phyloP scores from a whole-genome alignment of 92 coral and sea anemone genomes.

The Phenganax marumi region DNA sequence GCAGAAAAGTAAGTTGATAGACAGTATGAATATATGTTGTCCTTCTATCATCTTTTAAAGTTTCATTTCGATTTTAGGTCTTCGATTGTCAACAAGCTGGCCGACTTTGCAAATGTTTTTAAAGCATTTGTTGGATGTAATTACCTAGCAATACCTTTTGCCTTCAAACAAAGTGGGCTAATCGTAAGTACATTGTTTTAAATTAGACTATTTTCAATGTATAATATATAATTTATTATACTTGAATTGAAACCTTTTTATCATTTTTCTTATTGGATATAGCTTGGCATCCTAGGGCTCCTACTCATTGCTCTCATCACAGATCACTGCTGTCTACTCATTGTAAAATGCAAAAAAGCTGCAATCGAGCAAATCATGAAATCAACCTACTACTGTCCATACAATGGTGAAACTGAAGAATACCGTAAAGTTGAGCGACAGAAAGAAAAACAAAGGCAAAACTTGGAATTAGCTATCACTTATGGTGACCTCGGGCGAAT shows the following conservation, averaged over 20 bases:
- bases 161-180: conserved; percentile 94
- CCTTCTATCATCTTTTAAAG: too few relatives aligned
- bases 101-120: conserved; percentile 96
- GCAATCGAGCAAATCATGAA: conserved; percentile 71
- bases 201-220: neutral
- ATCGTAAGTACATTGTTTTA: conserved; percentile 61
- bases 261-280: conserved; percentile 4
- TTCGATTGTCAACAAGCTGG: conserved; percentile 65
- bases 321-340: conserved; percentile 94
- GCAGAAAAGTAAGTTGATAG: too few relatives aligned
- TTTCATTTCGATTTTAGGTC: conserved; percentile 45
- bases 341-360: conserved; percentile 87
- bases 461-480: conserved; percentile 43
- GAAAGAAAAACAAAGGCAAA: conserved; percentile 39
- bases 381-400: conserved; percentile 19
- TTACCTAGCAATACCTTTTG: conserved; percentile 91
- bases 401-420: conserved; percentile 41
- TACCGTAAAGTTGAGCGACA: conserved; percentile 67
- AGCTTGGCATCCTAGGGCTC: conserved; percentile 81
- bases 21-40: too few relatives aligned
- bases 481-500: conserved; percentile 87
- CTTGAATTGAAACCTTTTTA: neutral
- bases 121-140: conserved; percentile 95
- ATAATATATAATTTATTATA: neutral
- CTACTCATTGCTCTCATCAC: conserved; percentile 70